Base-by-base conservation (phyloP, 2,113 vertebrate species). In the Brienomyrus longianalis region DNA sequence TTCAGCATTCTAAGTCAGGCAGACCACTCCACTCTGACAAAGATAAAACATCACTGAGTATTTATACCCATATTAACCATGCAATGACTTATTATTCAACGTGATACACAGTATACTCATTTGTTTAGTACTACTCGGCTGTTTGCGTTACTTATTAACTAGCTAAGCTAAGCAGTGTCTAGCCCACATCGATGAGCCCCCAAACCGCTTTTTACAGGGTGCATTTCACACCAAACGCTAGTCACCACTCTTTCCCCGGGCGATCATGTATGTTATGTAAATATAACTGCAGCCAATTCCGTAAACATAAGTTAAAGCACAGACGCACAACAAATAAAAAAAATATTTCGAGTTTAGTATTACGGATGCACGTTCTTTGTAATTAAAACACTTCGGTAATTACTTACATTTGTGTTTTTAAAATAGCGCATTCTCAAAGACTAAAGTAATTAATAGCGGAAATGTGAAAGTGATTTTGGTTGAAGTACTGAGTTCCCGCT, bases 161-260 rank as follows among this genome's bases (percentile, higher is more conserved):
- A 39, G 39, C 39, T 39, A 39, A 39, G 39, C 39, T 39, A 39
- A 39, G 39, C 74, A 80, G 39, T 90, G 80, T 66, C 70, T 80
- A 8, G 31, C 43, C 15, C 15, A 19, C n/a, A 13, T 5, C 19
- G 74, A 39, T 80, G 74, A 80, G 15, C 74, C 35, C 35, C 43
- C 74, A 62, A 62, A 62, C 3, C 56, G 23, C 21, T 0, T n/a
- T 62, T 7, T n/a, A n/a, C 59, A 87, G 39, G 52, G 31, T 66
- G 43, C 35, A 56, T 90, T 90, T 90, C 84, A 31, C 21, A 45
- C 77, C 52, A 66, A 50, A 70, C 59, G 47, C 52, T 3, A 85
- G 77, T 27, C 10, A 56, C 4, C 15, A 56, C 39, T 89, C 80
- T 54, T 48, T 47, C 66, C 35, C 31, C 86, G 17, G 19, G 35